Evolutionary conservation across 2,113 vertebrate species (phyloP).

Genomic region (Rhinoderma darwinii): DNA sequence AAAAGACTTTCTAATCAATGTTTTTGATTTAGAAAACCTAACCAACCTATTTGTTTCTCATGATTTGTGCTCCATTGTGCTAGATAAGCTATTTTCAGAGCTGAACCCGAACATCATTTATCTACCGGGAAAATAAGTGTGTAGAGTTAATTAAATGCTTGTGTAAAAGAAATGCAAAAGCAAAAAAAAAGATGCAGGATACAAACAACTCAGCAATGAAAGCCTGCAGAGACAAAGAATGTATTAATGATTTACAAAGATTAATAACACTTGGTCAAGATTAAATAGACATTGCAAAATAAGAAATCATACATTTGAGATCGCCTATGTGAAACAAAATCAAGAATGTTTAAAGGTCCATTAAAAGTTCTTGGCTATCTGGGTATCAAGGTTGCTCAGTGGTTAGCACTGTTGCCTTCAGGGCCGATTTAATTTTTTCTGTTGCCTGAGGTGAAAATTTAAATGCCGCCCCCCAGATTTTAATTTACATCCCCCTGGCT

Average conservation of each 20-base stretch:
- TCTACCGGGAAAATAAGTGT: neutral
- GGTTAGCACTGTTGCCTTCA: too few species aligned
- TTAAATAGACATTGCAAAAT: neutral
- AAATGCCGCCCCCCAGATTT: too few species aligned
- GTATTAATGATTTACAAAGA: neutral
- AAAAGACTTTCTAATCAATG: conserved; percentile 40
- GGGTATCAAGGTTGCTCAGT: too few species aligned
- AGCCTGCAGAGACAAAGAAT: neutral
- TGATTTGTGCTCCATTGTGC: conserved; percentile 42
- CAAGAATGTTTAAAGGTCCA: too few species aligned
- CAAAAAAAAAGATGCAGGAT: neutral
- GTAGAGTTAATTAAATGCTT: conserved; percentile 23
- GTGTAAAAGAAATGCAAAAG: neutral
- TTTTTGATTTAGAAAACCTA: conserved; percentile 47
- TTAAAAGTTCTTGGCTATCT: too few species aligned
- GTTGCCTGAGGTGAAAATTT: too few species aligned
- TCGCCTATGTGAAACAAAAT: too few species aligned
- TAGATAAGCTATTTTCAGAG: conserved; percentile 27
- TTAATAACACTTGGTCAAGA: neutral
- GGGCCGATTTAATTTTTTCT: too few species aligned
- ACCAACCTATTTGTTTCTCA: conserved; percentile 30
- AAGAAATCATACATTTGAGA: too few species aligned
- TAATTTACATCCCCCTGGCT: too few species aligned
- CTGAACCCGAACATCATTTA: conserved; percentile 1
- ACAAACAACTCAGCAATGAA: neutral